Evolutionary conservation across 2,113 vertebrate species (phyloP), one percentile per base, ranked within the genome.

Genomic region (Calcarius ornatus): DNA sequence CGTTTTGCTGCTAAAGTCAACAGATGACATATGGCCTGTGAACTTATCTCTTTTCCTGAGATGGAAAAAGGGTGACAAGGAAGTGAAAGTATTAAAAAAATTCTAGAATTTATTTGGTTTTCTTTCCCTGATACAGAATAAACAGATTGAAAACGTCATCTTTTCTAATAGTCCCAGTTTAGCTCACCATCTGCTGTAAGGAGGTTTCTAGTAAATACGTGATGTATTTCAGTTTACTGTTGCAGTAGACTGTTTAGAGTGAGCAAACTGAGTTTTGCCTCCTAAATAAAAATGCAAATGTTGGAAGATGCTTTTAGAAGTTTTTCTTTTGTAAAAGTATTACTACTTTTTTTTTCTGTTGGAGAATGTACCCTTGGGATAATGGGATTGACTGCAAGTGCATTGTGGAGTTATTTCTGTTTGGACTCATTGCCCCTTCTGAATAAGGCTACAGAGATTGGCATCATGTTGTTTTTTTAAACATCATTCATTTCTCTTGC

Each of bases 11-110:
- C 68, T 93, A 18, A 81, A 96, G 79, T 95, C 79, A 96, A 88
- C 68, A 71, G 64, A 82, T 94, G 86, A 88, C 81, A 88, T 94
- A 90, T 48, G 76, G 85, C 54, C 87, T 60, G 25, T 71, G 91
- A 84, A 90, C 65, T 81, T 78, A 64, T 89, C 86, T 95, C 53
- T 91, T 50, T 84, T 82, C 75, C 71, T 83, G 93, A 66, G 38
- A 38, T 86, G n/a, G 71, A 72, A 80, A 82, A 90, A 59, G 35
- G 38, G 30, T 0, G 1, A 73, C 75, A 68, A 86, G 38, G 42
- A 91, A 88, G 33, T 6, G 2, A 40, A 88, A 63, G 61, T 80
- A 91, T 77, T 75, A 37, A 81, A 92, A 59, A 81, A 75, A 43
- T 92, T 78, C 13, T 69, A 51, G 30, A 78, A 75, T 90, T 59